Evolutionary conservation across 2,888 invertebrate species (phyloP), one percentile per base, ranked within the genome.

Genomic region (Nomada lathburiana): DNA sequence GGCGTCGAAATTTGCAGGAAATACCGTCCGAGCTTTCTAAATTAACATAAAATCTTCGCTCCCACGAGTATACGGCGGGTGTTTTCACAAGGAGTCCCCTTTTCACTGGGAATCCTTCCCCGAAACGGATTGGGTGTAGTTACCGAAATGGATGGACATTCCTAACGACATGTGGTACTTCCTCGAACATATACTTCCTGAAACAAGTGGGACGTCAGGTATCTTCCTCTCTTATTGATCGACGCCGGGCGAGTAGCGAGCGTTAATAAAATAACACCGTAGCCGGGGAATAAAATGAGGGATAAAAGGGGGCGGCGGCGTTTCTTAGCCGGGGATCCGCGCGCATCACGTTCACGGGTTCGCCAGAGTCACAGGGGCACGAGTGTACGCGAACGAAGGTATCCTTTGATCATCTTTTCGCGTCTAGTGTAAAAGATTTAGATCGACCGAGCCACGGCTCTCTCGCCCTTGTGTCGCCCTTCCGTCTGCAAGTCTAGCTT

Each of bases 381-480:
- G 36, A 71, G 76, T 65, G 82, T 82, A 76, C 81, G 67, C 36
- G 75, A 62, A 74, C 71, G 79, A 68, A 76, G 77, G 77, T 74
- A 78, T 72, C 88, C 88, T 89, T 89, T 89, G 88, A 89, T 88
- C 88, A 89, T 89, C 85, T 86, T 36, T 36, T 88, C 81, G 64
- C 85, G 81, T 87, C 80, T 81, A 80, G 85, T 86, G 85, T 86
- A 89, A 88, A 88, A 88, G 89, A 88, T 88, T 88, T 88, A 86
- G 88, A 81, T 62, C 68, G 68, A 53, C 67, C 59, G 55, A 67
- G 55, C 57, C 60, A 57, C 53, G 75, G 75, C 78, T 76, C 80
- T 77, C 79, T 82, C 84, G 53, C 57, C 60, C 77, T 70, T 68
- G 60, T 62, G 67, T 77, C 59, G 76, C 26, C 26, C 26, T 36